Evolutionary conservation across 2,888 invertebrate species (phyloP), one percentile per base, ranked within the genome.

Genomic region (Drosophila hamatofila): DNA sequence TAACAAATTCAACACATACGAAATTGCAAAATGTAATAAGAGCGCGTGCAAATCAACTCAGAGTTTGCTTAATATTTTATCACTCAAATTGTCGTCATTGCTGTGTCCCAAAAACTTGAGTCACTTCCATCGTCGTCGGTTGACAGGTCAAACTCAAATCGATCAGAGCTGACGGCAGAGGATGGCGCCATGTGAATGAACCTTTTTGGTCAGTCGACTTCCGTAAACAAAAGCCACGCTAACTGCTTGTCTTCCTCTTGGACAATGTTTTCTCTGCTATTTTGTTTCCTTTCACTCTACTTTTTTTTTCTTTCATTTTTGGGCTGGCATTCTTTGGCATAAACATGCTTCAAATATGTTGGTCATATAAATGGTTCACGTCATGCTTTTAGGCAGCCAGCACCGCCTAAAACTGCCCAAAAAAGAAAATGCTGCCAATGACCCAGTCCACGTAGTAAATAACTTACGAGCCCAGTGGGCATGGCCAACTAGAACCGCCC

Each of bases 301-400:
- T 23, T n/a, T 7, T 8, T 12, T 3, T 39, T n/a, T n/a, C 3
- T 23, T 9, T 51, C 30, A 2, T 33, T 44, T 44, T 11, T 35
- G 51, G 33, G 16, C 4, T 30, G 25, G 56, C 18, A 35, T 37
- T 52, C 42, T n/a, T 23, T 52, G 44, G 55, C 70, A 82, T 82
- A 81, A 82, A 80, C 63, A 69, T 77, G 81, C 54, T 61, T 82
- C 67, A 83, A 83, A 83, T 81, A 84, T 84, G 84, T 71, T 77
- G 56, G 30, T 60, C 81, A 80, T 83, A 83, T 81, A 83, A 79
- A 79, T 69, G 64, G 70, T 67, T 56, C 55, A 65, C 41, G 75
- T 71, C 65, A 67, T 63, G 80, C 72, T 73, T 69, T 74, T 64
- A 64, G 86, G 78, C 81, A 71, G 70, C 77, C 81, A 71, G 70